phyloP scores from a whole-genome alignment of 2,888 invertebrate genomes.

The Caenorhabditis becei region DNA sequence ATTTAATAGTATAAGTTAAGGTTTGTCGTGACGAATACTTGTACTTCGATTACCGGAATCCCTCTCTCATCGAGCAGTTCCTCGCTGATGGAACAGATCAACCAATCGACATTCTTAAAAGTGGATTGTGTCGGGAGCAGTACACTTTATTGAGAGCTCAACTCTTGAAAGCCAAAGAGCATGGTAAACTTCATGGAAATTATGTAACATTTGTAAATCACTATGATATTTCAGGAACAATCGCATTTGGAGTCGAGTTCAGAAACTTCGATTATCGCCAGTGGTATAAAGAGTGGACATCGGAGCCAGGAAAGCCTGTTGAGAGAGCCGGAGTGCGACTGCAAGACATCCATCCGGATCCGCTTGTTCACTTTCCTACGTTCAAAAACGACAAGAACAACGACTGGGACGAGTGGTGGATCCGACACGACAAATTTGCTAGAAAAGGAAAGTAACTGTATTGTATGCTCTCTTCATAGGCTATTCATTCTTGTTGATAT shows the following conservation, averaged over 20 bases:
- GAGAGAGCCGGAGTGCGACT: conserved; percentile 71
- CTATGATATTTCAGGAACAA: conserved; percentile 65
- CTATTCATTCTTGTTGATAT: conserved; percentile 27
- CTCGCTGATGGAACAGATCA: conserved; percentile 77
- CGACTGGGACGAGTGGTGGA: conserved; percentile 80
- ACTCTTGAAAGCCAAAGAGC: conserved; percentile 79
- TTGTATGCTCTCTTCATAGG: conserved; percentile 18
- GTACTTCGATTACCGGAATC: conserved; percentile 81
- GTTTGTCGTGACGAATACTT: conserved; percentile 80
- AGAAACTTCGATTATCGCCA: conserved; percentile 78
- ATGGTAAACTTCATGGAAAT: conserved; percentile 65
- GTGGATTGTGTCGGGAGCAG: conserved; percentile 80
- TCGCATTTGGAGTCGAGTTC: conserved; percentile 78
- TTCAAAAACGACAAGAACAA: conserved; percentile 77
- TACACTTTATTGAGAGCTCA: conserved; percentile 76
- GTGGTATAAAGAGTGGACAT: conserved; percentile 75
- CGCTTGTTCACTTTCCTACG: conserved; percentile 74
- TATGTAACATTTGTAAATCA: neutral
- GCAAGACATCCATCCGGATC: conserved; percentile 78
- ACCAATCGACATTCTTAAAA: conserved; percentile 76
- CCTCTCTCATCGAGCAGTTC: conserved; percentile 75
- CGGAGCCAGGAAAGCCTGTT: conserved; percentile 68
- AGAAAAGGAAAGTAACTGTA: conserved; percentile 71
- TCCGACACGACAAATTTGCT: conserved; percentile 76
- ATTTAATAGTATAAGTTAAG: conserved; percentile 14